Conservation (phyloP, 2,888 invertebrate species). For the Netelia inedita region DNA sequence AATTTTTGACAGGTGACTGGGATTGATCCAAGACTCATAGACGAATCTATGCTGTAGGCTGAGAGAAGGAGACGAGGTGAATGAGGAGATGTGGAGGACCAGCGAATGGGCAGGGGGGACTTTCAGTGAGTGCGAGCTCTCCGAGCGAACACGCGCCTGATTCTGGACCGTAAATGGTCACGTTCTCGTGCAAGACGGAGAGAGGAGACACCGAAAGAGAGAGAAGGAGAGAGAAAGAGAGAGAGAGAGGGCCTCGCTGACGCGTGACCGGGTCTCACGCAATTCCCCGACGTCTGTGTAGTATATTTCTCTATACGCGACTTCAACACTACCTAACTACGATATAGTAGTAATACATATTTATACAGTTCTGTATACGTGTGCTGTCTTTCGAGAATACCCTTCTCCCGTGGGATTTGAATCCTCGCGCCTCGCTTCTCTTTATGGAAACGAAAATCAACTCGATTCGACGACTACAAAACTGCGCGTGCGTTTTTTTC, state of each 20-base stretch:
- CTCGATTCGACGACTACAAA: not conserved
- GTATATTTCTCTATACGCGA: constrained; percentile 44
- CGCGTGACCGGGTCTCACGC: constrained; percentile 65
- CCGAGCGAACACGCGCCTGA: constrained; percentile 42
- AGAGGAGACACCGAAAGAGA: constrained; percentile 39
- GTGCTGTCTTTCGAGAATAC: constrained; percentile 26
- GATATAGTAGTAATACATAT: not conserved
- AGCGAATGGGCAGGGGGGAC: constrained; percentile 44
- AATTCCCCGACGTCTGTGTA: constrained; percentile 58
- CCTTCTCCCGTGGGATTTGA: constrained; percentile 40
- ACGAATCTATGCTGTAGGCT: not conserved
- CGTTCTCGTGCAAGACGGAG: constrained; percentile 58
- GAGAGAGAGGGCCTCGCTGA: constrained; percentile 50
- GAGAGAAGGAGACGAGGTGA: constrained; percentile 30
- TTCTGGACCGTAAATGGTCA: constrained; percentile 69
- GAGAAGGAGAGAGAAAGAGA: constrained; percentile 30
- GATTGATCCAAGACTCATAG: not conserved
- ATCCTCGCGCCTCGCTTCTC: constrained; percentile 36
- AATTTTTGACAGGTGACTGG: constrained; percentile 7
- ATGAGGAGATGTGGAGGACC: constrained; percentile 24
- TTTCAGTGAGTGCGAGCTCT: constrained; percentile 43
- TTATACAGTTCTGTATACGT: not conserved
- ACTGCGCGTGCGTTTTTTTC: not conserved
- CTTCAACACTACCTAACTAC: constrained; percentile 8
- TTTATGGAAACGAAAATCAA: constrained; percentile 43